Evolutionary conservation across 2,888 invertebrate genomes (phyloP), one percentile per base, ranked within the genome.

Genomic region (Eudasyphora cyanicolor): DNA sequence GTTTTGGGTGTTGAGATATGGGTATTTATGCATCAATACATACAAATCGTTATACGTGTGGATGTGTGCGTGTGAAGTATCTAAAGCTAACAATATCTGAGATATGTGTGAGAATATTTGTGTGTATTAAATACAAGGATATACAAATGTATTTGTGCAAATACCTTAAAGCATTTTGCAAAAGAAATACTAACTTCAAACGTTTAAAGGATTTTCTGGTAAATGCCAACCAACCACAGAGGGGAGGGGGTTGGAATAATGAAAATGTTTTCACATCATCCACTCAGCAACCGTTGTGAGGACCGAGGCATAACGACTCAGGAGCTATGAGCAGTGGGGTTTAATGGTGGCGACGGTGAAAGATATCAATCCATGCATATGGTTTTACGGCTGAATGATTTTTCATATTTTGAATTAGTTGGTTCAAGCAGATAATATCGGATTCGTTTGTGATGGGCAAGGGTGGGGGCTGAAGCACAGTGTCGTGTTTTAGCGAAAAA

Each of bases 181-280:
- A n/a, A 12, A 35, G 24, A 67, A 67, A 24, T 21, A 19, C 42
- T 24, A 67, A 42, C 67, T 24, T 42, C 7, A 67, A 67, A 42
- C 17, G 14, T 67, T 67, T 24, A 42, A 67, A 67, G 14, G 38
- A 17, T 67, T 42, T 67, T 12, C 64, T 35, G 21, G 14, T 6
- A 27, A 57, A 57, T 42, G 42, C 42, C 42, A 21, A 21, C 1
- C 21, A 42, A 42, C 32, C 10, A 57, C n/a, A n/a, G n/a, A n/a
- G n/a, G n/a, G n/a, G n/a, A 1, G 60, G 29, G 67, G 42, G 38
- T n/a, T 27, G 57, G 14, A 24, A 42, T 24, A 67, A 14, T 35
- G 45, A 69, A 54, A 74, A 77, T 82, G 74, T 82, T 82, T 82
- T 29, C 69, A 69, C 69, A 74, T 51, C 73, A 77, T 82, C 74